Evolutionary conservation across 2,888 invertebrate species (phyloP).

Genomic region (Charanyca ferruginea): DNA sequence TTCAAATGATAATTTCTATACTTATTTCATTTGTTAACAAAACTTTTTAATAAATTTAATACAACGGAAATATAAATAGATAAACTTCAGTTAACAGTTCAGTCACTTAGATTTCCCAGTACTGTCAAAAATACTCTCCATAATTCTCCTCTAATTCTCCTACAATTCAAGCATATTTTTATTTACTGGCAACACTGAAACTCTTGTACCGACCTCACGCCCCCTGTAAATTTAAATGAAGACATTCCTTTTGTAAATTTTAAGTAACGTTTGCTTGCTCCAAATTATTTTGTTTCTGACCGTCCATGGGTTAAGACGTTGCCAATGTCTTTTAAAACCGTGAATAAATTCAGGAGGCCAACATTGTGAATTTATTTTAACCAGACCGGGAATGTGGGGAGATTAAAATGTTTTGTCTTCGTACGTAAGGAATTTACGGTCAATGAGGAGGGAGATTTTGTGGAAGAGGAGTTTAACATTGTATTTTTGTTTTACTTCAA

Average conservation of each 20-base stretch:
- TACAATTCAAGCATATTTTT: conserved; percentile 20
- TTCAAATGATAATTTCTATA: no score
- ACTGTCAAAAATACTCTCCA: background rate
- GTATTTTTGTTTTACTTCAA: conserved; percentile 1
- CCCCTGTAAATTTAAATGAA: conserved; percentile 62
- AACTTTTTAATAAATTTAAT: no score
- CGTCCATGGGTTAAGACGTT: conserved; percentile 47
- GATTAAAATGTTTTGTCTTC: conserved; percentile 55
- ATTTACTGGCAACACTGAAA: conserved; percentile 42
- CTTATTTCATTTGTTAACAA: no score
- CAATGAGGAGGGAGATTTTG: conserved; percentile 16
- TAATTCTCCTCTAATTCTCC: conserved; percentile 25
- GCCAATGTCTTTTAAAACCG: conserved; percentile 56
- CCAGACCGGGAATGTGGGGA: conserved; percentile 39
- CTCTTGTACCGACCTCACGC: conserved; percentile 36
- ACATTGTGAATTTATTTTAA: conserved; percentile 54
- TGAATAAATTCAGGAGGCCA: conserved; percentile 46
- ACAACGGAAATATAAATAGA: no score
- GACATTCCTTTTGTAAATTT: conserved; percentile 63
- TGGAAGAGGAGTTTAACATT: conserved; percentile 2
- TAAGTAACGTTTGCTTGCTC: conserved; percentile 49
- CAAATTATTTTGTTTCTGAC: conserved; percentile 59
- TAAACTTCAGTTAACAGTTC: background rate
- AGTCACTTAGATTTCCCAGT: no score
- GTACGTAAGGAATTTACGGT: conserved; percentile 57